Conservation (phyloP, 2,888 invertebrate species). For the Eupithecia insigniata region DNA sequence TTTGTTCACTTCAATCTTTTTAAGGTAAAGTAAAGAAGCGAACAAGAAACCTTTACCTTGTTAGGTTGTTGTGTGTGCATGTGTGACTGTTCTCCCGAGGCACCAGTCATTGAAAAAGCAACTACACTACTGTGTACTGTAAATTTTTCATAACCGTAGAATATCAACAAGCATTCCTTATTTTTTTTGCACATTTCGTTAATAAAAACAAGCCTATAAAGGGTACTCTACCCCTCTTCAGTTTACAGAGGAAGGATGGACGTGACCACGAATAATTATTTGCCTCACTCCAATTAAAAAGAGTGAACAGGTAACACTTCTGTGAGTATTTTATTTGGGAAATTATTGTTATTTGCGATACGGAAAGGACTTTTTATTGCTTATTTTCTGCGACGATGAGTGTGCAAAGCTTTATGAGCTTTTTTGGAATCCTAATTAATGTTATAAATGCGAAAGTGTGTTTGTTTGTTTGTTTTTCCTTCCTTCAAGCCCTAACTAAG, state of each 20-base stretch:
- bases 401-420: background rate
- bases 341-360: slow-evolving; percentile 9
- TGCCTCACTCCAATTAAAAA: slow-evolving; percentile 63
- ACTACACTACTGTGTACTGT: no score
- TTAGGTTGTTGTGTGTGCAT: no score
- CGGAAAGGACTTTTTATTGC: background rate
- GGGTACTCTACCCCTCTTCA: slow-evolving; percentile 41
- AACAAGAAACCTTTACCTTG: no score
- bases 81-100: no score
- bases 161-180: slow-evolving; percentile 14
- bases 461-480: no score
- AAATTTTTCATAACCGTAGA: background rate
- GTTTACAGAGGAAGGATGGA: slow-evolving; percentile 40
- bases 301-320: slow-evolving; percentile 50
- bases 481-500: no score
- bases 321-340: slow-evolving; percentile 24
- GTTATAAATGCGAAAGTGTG: no score
- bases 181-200: slow-evolving; percentile 31
- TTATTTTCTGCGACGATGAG: background rate
- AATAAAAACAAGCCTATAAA: slow-evolving; percentile 40
- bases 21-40: no score
- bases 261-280: slow-evolving; percentile 66
- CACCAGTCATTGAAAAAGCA: no score
- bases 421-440: no score
- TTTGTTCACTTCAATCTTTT: no score